Percentiles rank a stretch among this genome's conserved stretches.
Conservation (phyloP, 2,888 invertebrate genomes). For the Cerceris rybyensis region DNA sequence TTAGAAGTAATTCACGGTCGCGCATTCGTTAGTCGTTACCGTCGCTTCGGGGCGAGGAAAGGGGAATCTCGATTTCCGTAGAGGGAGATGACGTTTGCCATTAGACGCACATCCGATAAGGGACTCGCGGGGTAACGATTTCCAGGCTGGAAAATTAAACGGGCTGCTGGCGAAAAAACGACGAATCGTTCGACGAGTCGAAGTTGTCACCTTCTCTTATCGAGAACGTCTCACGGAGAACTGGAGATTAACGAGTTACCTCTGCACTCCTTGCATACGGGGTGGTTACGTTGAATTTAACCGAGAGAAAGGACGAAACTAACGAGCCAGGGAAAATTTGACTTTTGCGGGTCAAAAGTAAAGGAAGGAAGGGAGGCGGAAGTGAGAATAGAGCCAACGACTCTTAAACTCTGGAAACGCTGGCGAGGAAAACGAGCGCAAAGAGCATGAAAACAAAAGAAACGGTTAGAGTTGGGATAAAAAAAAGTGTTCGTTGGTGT, state of each 20-base stretch:
- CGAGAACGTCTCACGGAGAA: slow-evolving; percentile 11
- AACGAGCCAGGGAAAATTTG: no score
- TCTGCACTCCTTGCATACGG: slow-evolving; percentile 3
- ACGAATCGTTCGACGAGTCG: slow-evolving; percentile 30
- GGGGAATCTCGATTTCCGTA: slow-evolving; percentile 44
- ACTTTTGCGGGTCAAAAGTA: no score
- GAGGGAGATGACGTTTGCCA: slow-evolving; percentile 28
- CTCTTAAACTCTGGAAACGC: no score
- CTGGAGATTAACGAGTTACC: slow-evolving; percentile 46
- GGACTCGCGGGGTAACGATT: slow-evolving; percentile 42
- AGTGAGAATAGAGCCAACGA: no score
- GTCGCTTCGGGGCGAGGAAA: neutral
- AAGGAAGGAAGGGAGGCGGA: no score
- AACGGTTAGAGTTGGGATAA: no score
- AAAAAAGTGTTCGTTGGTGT: no score
- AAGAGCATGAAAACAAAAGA: no score
- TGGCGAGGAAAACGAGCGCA: no score
- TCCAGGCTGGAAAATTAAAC: slow-evolving; percentile 50
- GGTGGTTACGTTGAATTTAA: no score
- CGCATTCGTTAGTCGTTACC: slow-evolving; percentile 43
- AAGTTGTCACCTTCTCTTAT: slow-evolving; percentile 41
- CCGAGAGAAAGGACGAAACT: no score
- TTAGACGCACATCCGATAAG: slow-evolving; percentile 54
- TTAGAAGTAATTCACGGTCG: slow-evolving; percentile 40
- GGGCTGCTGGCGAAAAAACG: slow-evolving; percentile 32